Evolutionary conservation across 2,113 vertebrate species (phyloP), one percentile per base, ranked within the genome.

Genomic region (Hepsetus odoe): DNA sequence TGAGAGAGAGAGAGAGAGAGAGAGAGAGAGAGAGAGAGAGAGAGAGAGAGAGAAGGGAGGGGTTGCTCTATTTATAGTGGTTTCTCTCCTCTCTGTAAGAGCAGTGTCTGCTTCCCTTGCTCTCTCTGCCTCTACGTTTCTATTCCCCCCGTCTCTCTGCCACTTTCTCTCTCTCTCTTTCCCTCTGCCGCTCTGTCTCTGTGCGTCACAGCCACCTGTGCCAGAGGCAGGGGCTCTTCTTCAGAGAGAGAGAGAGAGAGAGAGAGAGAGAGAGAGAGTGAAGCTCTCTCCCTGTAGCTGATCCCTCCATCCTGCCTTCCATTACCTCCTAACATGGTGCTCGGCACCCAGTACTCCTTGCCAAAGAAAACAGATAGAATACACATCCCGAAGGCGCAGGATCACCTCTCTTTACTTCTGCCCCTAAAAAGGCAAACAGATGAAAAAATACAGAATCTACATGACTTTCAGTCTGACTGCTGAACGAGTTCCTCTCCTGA

Each of bases 1-100:
- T 44, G 51, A 26, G 16, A 74, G 16, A 59, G 51, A 69, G n/a
- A 35, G 35, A 59, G 64, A 55, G 22, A 74, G 32, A 33, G 55
- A 68, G 38, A 33, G 56, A 76, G 20, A 74, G 69, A 42, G 32
- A 42, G 72, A 59, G 38, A 42, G 18, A 75, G 18, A 28, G 10
- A 33, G 4, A 38, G 35, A 66, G 16, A 33, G 72, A 69, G 26
- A 30, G 53, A 68, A 44, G 79, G 53, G 64, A 35, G 28, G 32
- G 16, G 35, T 49, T 64, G 72, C 3, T 49, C 87, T 91, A 92
- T 91, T 81, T 87, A 91, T 92, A 91, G 88, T 72, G 59, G 2
- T 58, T 85, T 86, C 86, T 40, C 65, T 72, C 72, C 35, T 79
- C 85, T 81, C 82, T 87, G 84, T 72, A 46, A 79, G 70, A 85